Base-by-base conservation (phyloP, 1,140 invertebrate genomes). In the Neodiprion virginianus region DNA sequence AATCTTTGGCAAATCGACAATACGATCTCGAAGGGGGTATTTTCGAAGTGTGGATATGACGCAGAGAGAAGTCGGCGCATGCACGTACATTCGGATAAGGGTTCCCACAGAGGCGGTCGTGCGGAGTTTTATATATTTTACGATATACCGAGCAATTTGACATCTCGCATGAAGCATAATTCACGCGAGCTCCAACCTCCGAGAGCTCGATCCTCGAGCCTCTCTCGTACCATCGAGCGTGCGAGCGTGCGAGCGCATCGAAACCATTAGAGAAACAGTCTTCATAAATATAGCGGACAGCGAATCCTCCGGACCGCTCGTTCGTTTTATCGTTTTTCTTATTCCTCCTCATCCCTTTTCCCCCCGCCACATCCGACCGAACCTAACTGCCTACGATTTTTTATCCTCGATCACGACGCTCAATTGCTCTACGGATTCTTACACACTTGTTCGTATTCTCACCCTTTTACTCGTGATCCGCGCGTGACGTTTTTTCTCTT, bases 91-190 rank as follows among this genome's bases (percentile, higher is more conserved):
- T 40, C 28, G 28, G 28, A 87, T 87, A 88, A 88, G 85, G 87
- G 87, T 88, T 88, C 87, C 86, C 86, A 88, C 87, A 88, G 86
- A 40, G 28, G 28, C 28, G 28, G 28, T 40, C 81, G 85, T 83
- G 86, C 80, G 85, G 85, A 87, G 86, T 40, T 40, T 87, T 87
- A 85, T 88, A 88, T 88, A 88, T 88, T 88, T 88, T 88, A 88
- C 86, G 87, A 88, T 88, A 88, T 88, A 84, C 84, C 86, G 86
- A 88, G 86, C 86, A 88, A 88, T 88, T 88, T 88, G 87, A 88
- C 87, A 88, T 88, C 86, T 88, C 86, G 86, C 86, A 86, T 86
- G 87, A 85, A 86, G 84, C 86, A 88, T 88, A 88, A 88, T 88
- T 88, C 87, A 88, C 86, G 86, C 84, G 84, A 81, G 81, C 82